Evolutionary conservation across 92 coral and sea anemone species (phyloP).

Genomic region (Micromussa lordhowensis): DNA sequence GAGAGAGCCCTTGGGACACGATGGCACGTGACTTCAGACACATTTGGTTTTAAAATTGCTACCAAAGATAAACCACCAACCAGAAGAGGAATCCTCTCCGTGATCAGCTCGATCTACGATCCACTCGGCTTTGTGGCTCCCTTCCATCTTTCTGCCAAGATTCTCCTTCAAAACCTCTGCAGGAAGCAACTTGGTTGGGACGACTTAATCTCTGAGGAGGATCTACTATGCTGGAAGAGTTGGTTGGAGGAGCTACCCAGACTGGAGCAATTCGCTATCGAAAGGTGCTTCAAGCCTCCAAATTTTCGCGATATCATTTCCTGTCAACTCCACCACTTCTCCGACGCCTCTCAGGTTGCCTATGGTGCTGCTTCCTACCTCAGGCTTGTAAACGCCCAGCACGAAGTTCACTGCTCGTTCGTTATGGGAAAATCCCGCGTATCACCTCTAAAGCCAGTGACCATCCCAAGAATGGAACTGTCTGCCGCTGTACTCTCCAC

Average conservation of each 20-base stretch:
- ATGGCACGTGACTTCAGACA: too few relatives aligned
- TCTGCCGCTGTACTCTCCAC: conserved; percentile 58
- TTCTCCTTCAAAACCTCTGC: conserved; percentile 65
- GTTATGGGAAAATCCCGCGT: conserved; percentile 59
- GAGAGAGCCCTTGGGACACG: too few relatives aligned
- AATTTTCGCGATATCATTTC: too few relatives aligned
- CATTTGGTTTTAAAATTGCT: too few relatives aligned
- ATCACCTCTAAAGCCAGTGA: conserved; percentile 31
- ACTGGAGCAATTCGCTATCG: too few relatives aligned
- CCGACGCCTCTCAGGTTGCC: conserved; percentile 58
- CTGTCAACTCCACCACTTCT: too few relatives aligned
- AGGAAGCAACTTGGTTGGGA: conserved; percentile 66
- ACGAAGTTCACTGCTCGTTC: conserved; percentile 48
- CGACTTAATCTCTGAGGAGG: conserved; percentile 30
- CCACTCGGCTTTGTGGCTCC: conserved; percentile 44
- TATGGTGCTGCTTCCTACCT: conserved; percentile 61
- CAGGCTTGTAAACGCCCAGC: conserved; percentile 46
- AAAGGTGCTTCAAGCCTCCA: too few relatives aligned
- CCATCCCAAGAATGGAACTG: conserved; percentile 55
- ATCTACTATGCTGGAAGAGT: too few relatives aligned
- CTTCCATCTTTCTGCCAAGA: conserved; percentile 54
- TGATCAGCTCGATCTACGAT: too few relatives aligned
- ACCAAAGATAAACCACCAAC: too few relatives aligned
- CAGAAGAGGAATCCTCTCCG: too few relatives aligned
- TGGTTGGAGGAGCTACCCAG: too few relatives aligned